A percentile compares a stretch with the other conserved stretches of the same genome.
Conservation (phyloP, 2,797 vertebrate genomes). For the Cirrhinus mrigala region DNA sequence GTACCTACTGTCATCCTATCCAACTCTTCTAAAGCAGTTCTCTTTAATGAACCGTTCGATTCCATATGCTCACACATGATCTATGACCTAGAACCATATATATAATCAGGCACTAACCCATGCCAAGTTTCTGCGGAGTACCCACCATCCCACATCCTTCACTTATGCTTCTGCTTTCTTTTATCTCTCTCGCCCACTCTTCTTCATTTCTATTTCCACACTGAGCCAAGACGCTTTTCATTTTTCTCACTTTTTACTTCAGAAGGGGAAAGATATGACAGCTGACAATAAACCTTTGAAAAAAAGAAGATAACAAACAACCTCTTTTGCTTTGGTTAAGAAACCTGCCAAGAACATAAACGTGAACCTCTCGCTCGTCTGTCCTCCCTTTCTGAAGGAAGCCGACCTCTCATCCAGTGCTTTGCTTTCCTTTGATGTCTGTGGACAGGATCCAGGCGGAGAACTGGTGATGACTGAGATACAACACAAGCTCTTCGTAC, state of each 20-base stretch:
- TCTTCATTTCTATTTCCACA: not conserved
- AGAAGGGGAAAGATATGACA: not conserved
- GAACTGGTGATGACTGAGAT: slow-evolving; percentile 30
- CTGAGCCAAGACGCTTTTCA: not conserved
- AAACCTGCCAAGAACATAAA: slow-evolving; percentile 26
- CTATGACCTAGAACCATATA: slow-evolving; percentile 12
- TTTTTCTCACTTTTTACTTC: not conserved
- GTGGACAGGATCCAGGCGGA: slow-evolving; percentile 35
- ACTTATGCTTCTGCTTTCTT: not conserved
- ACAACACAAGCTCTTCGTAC: slow-evolving; percentile 23
- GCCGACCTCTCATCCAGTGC: not conserved
- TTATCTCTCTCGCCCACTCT: slow-evolving; percentile 6
- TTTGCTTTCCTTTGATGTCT: slow-evolving; percentile 35
- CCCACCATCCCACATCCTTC: slow-evolving; percentile 23
- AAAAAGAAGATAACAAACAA: slow-evolving; percentile 4
- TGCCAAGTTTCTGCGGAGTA: slow-evolving; percentile 36
- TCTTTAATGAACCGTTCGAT: slow-evolving; percentile 43
- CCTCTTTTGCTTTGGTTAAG: not conserved
- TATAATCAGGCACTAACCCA: slow-evolving; percentile 41
- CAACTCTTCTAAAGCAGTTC: slow-evolving; percentile 2
- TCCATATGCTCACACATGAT: slow-evolving; percentile 44
- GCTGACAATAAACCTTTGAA: slow-evolving; percentile 23
- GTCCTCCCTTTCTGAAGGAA: not conserved
- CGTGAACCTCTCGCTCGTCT: not conserved
- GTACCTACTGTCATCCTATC: slow-evolving; percentile 20